These are phyloP conservation scores for Sminthopsis crassicaudata DNA, from an alignment of 2,113 vertebrate genomes.

Conservation along the genomic window DNA sequence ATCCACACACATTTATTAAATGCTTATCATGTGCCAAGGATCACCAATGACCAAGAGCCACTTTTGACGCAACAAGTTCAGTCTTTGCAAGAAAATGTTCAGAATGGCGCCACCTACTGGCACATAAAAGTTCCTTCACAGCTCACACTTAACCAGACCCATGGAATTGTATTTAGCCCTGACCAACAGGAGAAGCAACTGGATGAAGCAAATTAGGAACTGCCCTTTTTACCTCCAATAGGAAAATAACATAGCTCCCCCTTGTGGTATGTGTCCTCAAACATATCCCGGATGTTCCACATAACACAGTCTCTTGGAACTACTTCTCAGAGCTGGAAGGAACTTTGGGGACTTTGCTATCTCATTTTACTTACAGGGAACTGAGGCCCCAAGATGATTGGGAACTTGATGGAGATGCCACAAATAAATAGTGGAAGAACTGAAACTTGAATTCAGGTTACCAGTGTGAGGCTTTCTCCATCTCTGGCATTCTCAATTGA, in stretches of 20 bases:
- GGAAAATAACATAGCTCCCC: constrained; percentile 64
- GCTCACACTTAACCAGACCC: neutral
- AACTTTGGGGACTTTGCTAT: neutral
- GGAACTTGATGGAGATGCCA: neutral
- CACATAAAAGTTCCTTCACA: neutral
- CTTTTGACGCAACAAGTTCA: neutral
- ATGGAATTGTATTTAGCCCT: neutral
- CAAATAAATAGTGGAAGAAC: neutral
- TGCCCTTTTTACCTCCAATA: constrained; percentile 32
- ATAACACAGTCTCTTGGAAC: neutral
- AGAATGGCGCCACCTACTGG: neutral
- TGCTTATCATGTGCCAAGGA: neutral
- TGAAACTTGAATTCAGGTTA: neutral
- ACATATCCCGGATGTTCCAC: constrained; percentile 4
- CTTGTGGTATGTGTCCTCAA: constrained; percentile 47
- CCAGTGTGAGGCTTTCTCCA: neutral
- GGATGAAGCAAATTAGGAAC: neutral
- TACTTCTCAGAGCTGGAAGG: neutral
- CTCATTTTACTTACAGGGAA: neutral
- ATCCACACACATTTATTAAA: neutral
- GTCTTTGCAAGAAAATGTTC: neutral
- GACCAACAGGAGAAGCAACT: neutral
- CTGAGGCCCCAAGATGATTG: neutral
- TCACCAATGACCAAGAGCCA: neutral
- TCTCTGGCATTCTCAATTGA: neutral